Conservation (phyloP, 2,797 vertebrate species). For the Denticeps clupeoides region DNA sequence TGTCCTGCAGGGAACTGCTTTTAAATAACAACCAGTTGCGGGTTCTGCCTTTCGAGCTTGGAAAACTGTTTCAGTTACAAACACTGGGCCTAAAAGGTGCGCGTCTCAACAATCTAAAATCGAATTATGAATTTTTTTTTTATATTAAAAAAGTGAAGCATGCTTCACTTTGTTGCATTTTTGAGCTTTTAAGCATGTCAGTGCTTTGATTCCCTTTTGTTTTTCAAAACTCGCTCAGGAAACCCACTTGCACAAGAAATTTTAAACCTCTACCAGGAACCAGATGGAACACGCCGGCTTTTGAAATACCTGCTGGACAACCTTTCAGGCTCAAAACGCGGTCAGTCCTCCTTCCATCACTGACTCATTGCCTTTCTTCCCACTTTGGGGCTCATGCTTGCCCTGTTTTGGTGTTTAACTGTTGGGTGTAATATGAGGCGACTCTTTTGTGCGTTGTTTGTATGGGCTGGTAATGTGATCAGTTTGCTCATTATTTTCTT, state of each 20-base stretch:
- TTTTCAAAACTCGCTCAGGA: conserved; percentile 52
- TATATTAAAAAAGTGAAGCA: no score
- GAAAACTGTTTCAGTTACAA: conserved; percentile 99
- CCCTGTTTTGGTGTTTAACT: not conserved
- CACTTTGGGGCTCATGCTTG: conserved; percentile 1
- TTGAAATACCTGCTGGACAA: conserved; percentile 98
- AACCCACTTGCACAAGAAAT: conserved; percentile 98
- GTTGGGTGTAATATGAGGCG: no score
- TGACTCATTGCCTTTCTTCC: not conserved
- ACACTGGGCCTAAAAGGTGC: conserved; percentile 98
- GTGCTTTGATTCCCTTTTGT: not conserved
- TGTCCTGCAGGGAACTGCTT: conserved; percentile 98
- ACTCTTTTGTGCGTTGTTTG: no score
- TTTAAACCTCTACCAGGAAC: conserved; percentile 95
- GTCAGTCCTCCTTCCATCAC: conserved; percentile 61
- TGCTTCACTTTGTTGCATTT: no score
- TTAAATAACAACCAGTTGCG: conserved; percentile 99
- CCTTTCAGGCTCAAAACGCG: conserved; percentile 95
- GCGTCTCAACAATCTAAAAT: no score
- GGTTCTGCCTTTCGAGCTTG: conserved; percentile 99
- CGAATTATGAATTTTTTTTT: no score
- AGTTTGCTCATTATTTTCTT: not conserved
- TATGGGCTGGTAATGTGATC: no score
- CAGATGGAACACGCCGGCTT: conserved; percentile 90
- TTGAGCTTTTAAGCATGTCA: no score